A percentile compares a stretch with the other conserved stretches of the same genome.
These are phyloP conservation scores for Ranitomeya variabilis DNA, from an alignment of 2,113 vertebrate genomes.

Conservation along the genomic window DNA sequence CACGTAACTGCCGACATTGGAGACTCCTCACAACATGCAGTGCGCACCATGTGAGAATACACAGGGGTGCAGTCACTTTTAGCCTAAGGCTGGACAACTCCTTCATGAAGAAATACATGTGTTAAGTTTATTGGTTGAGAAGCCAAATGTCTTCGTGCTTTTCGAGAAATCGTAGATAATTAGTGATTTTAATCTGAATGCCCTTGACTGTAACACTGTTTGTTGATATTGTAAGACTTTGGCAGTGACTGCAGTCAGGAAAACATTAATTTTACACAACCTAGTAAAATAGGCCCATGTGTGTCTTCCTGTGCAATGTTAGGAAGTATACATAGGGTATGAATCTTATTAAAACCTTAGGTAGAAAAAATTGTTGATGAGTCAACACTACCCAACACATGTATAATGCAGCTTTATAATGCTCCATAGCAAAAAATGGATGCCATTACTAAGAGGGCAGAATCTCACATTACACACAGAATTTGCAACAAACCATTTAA, in stretches of 20 bases:
- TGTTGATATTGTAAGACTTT: not conserved
- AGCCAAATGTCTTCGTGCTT: no score
- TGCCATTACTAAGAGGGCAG: not conserved
- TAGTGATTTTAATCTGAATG: rapidly evolving
- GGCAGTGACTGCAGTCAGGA: not conserved
- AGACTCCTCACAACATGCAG: no score
- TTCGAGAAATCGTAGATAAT: no score
- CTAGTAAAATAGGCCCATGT: not conserved
- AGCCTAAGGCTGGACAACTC: no score
- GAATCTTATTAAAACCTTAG: not conserved
- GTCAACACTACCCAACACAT: not conserved
- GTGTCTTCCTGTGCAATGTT: not conserved
- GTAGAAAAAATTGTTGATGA: not conserved
- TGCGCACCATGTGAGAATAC: no score
- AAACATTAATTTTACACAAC: not conserved
- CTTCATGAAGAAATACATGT: no score
- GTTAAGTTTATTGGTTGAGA: no score
- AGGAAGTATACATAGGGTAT: not conserved
- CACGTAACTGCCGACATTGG: no score
- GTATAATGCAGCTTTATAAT: not conserved
- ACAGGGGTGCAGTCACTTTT: no score
- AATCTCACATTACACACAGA: constrained; percentile 17
- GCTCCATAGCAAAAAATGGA: not conserved
- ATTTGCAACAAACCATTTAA: not conserved
- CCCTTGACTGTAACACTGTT: not conserved